These are phyloP conservation scores for Apamea sordens DNA, from an alignment of 2,888 invertebrate genomes.

Conservation along the genomic window DNA sequence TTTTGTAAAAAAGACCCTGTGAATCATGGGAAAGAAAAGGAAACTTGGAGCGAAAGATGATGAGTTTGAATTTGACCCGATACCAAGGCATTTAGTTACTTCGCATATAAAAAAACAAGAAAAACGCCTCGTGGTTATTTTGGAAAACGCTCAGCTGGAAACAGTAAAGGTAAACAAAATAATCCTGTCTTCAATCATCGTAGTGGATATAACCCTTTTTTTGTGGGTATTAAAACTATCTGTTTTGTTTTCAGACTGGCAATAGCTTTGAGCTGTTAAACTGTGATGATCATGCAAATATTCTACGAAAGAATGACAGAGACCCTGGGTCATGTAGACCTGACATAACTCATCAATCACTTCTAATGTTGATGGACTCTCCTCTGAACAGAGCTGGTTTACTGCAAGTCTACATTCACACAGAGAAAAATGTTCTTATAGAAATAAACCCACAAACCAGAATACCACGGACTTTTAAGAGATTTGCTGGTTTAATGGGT, in stretches of 20 bases:
- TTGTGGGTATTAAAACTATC: not conserved
- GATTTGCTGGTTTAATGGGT: slow-evolving; percentile 99
- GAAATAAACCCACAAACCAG: slow-evolving; percentile 99
- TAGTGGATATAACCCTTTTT: not conserved
- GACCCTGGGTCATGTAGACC: slow-evolving; percentile 97
- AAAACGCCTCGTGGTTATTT: slow-evolving; percentile 97
- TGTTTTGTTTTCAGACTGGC: slow-evolving; percentile 92
- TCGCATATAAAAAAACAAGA: slow-evolving; percentile 95
- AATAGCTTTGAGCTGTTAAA: slow-evolving; percentile 97
- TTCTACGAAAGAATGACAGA: slow-evolving; percentile 96
- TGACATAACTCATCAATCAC: slow-evolving; percentile 99
- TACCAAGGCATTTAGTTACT: slow-evolving; percentile 94
- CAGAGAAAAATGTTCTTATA: slow-evolving; percentile 97
- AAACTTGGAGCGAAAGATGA: slow-evolving; percentile 89
- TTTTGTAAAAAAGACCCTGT: not conserved
- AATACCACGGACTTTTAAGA: slow-evolving; percentile 98
- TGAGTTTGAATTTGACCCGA: slow-evolving; percentile 94
- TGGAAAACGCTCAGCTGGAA: slow-evolving; percentile 98
- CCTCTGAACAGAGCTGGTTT: slow-evolving; percentile 98
- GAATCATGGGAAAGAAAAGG: slow-evolving; percentile 86
- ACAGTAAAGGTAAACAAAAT: slow-evolving; percentile 95
- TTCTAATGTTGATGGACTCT: slow-evolving; percentile 99
- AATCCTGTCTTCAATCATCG: not conserved
- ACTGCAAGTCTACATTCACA: slow-evolving; percentile 98
- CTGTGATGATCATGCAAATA: slow-evolving; percentile 97